Evolutionary conservation across 2,888 invertebrate species (phyloP), one percentile per base, ranked within the genome.

Genomic region (Lasioglossum vierecki): DNA sequence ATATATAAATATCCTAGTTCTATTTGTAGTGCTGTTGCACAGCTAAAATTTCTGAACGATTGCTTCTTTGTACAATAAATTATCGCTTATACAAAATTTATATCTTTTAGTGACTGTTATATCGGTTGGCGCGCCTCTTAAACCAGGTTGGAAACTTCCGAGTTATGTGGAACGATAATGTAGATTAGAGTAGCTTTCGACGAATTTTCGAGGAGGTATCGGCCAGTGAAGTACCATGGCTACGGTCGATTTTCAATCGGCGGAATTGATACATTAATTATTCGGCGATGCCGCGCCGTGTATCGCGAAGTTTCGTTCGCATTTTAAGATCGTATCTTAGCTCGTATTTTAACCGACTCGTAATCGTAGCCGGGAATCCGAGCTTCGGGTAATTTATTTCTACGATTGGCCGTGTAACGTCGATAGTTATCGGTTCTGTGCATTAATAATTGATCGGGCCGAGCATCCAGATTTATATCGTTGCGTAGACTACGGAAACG

Each of bases 251-350:
- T 35, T 73, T 73, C 79, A 46, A 66, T 49, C 63, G 39, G 41
- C 9, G 46, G 53, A 73, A 82, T 82, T 82, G 79, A 82, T 73
- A 18, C 41, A 79, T 81, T 70, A 81, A 78, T 81, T 78, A 81
- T 60, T 72, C 39, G 9, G 9, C 46, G 6, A 63, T 63, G 15
- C 39, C 77, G 70, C 15, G 63, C 30, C 35, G 26, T 26, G 46
- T 46, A 22, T 26, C 39, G 46, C 60, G 41, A 73, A 35, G 35
- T 75, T 72, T 72, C 72, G 13, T 35, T 46, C 82, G 46, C n/a
- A n/a, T 75, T 82, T 73, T 53, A 77, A 60, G 80, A 76, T 83
- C 35, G 30, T 66, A 83, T 57, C 75, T 57, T 76, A 68, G n/a
- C 76, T 46, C 76, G 75, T 80, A 80, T 83, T 83, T 80, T 66